phyloP scores from a whole-genome alignment of 1,140 invertebrate genomes.

The Ectropis grisescens region DNA sequence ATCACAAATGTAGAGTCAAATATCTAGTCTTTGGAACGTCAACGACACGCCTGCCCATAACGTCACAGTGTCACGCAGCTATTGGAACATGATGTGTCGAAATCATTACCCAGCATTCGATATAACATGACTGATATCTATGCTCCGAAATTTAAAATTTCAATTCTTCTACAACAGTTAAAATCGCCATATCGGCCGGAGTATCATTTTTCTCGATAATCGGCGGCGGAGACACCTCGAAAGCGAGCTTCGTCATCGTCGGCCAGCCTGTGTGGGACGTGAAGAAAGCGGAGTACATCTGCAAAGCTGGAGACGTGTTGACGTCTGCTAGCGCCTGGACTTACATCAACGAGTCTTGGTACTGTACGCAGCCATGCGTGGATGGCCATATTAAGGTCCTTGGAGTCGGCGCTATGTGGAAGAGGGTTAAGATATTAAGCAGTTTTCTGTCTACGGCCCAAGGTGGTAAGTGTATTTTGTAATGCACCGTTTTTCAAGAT shows the following conservation, averaged over 20 bases:
- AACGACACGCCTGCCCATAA: too few species aligned
- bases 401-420: slow-evolving; percentile 36
- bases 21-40: too few species aligned
- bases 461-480: slow-evolving; percentile 1
- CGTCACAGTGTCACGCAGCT: too few species aligned
- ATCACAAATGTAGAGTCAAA: too few species aligned
- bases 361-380: slow-evolving; percentile 36
- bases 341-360: slow-evolving; percentile 52
- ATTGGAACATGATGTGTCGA: too few species aligned
- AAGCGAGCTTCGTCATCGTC: slow-evolving; percentile 72
- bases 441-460: too few species aligned
- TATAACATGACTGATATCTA: too few species aligned
- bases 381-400: slow-evolving; percentile 44
- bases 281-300: slow-evolving; percentile 64
- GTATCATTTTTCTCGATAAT: slow-evolving; percentile 72
- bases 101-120: too few species aligned
- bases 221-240: slow-evolving; percentile 53
- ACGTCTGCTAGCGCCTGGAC: slow-evolving; percentile 57
- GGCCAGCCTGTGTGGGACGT: slow-evolving; percentile 75
- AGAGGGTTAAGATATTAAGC: slow-evolving; percentile 25
- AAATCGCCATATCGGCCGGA: slow-evolving; percentile 75
- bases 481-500: too few species aligned
- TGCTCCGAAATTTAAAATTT: too few species aligned
- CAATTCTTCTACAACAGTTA: slow-evolving; percentile 52
- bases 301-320: slow-evolving; percentile 59